Evolutionary conservation across 2,113 vertebrate genomes (phyloP).

Genomic region (Macquaria australasica): DNA sequence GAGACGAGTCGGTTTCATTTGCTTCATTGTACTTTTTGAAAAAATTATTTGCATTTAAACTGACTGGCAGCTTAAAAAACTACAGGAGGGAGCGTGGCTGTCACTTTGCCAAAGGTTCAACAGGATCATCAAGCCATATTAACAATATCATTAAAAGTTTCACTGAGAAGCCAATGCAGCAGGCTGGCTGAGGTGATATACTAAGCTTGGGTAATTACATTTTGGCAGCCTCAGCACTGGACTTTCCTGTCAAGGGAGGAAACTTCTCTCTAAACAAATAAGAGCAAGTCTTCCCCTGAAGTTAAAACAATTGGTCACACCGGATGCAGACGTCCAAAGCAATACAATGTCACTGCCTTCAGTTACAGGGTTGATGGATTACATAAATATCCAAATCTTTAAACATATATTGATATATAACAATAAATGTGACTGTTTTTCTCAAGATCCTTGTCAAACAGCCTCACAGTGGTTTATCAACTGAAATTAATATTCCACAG

Average conservation of each 20-base stretch:
- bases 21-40: conserved; percentile 25
- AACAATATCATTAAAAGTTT: not conserved
- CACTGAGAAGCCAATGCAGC: not conserved
- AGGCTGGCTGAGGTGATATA: not conserved
- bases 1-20: conserved; percentile 12
- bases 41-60: conserved; percentile 62
- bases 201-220: not conserved
- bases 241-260: conserved; percentile 44
- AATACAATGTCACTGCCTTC: not conserved
- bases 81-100: not conserved
- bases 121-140: not conserved
- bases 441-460: not conserved
- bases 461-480: not conserved
- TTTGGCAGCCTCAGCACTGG: not conserved
- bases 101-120: not conserved
- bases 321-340: not conserved
- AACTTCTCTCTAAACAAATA: conserved; percentile 55
- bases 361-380: conserved; percentile 11
- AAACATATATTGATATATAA: not conserved
- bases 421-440: not conserved
- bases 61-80: conserved; percentile 5
- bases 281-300: not conserved
- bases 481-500: not conserved
- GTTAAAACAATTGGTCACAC: conserved; percentile 23
- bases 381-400: not conserved